These are phyloP conservation scores for Hyperoplus immaculatus DNA, from an alignment of 2,797 vertebrate species.

Conservation along the genomic window DNA sequence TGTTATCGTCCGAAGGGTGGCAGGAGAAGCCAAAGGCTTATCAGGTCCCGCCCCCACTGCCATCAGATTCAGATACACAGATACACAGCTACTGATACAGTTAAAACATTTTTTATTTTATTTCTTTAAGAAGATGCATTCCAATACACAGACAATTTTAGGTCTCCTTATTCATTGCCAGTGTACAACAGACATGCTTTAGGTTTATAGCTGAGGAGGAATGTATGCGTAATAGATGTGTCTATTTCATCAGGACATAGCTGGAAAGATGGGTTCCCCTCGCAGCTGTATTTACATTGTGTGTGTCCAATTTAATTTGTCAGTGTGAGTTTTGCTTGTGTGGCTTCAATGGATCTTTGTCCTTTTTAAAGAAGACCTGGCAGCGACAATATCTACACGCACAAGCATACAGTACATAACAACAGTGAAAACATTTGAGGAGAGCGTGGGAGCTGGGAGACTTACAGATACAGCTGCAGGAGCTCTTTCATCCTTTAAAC, in stretches of 20 bases:
- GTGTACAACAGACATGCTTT: too few relatives aligned
- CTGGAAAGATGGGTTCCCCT: neutral
- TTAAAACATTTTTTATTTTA: too few relatives aligned
- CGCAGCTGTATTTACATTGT: neutral
- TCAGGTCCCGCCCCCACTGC: too few relatives aligned
- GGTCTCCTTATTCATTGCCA: too few relatives aligned
- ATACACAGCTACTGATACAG: too few relatives aligned
- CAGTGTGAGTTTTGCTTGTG: slow-evolving; percentile 3
- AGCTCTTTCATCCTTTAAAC: slow-evolving; percentile 10
- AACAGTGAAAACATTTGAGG: slow-evolving; percentile 14
- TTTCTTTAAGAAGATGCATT: too few relatives aligned
- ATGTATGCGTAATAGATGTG: slow-evolving; percentile 10
- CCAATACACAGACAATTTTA: too few relatives aligned
- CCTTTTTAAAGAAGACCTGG: slow-evolving; percentile 4
- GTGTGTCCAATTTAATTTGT: neutral
- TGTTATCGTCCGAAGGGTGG: too few relatives aligned
- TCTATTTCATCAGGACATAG: slow-evolving; percentile 12
- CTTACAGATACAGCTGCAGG: neutral
- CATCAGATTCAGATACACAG: too few relatives aligned
- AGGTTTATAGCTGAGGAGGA: too few relatives aligned
- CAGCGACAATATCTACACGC: slow-evolving; percentile 16
- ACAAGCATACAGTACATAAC: slow-evolving; percentile 11
- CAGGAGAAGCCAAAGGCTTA: too few relatives aligned
- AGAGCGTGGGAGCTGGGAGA: neutral
- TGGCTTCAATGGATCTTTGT: slow-evolving; percentile 23